phyloP scores from a whole-genome alignment of 1,140 invertebrate genomes.

The Elysia chlorotica region DNA sequence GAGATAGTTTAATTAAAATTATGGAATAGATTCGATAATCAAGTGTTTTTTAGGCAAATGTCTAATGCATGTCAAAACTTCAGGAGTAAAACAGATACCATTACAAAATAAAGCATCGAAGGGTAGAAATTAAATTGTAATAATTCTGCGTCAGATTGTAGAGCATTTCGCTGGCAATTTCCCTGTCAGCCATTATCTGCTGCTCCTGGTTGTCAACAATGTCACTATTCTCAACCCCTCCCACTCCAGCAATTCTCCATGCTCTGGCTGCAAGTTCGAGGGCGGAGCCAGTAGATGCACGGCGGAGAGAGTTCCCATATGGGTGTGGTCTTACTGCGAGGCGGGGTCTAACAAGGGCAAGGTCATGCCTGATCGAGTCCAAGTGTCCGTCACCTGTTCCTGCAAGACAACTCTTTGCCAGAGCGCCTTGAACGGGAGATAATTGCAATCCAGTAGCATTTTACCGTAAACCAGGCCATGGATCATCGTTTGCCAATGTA shows the following conservation, averaged over 20 bases:
- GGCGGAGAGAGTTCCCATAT: background rate
- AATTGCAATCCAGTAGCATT: too few species aligned
- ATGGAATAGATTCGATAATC: too few species aligned
- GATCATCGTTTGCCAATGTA: too few species aligned
- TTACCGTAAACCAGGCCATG: too few species aligned
- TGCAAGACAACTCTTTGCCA: background rate
- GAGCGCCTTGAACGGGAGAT: background rate
- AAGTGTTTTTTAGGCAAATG: too few species aligned
- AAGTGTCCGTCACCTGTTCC: background rate
- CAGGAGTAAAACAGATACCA: too few species aligned
- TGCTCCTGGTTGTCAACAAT: background rate
- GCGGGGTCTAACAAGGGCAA: background rate
- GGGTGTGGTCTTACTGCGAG: background rate
- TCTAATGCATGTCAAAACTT: background rate
- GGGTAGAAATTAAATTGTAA: too few species aligned
- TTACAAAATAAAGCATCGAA: too few species aligned
- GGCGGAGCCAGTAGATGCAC: background rate
- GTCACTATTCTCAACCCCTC: background rate
- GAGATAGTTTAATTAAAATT: too few species aligned
- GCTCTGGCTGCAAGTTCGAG: background rate
- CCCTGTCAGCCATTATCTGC: background rate
- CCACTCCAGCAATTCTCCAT: background rate
- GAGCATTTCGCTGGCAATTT: background rate
- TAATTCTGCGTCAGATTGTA: too few species aligned
- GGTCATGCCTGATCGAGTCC: background rate